Evolutionary conservation across 2,888 invertebrate genomes (phyloP).

Genomic region (Eurytoma californica): DNA sequence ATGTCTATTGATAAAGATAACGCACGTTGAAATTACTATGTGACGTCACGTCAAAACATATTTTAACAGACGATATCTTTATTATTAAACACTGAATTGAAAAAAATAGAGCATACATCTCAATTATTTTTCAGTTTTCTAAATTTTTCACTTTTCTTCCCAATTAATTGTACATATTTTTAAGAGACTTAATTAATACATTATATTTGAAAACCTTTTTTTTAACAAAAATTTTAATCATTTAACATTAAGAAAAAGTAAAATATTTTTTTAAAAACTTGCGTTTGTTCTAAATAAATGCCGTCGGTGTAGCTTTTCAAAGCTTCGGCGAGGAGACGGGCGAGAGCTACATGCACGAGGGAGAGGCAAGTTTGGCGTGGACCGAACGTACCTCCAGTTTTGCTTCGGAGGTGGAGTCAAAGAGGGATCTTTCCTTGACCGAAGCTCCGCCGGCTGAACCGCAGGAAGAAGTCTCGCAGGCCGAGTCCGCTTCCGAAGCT

Average conservation of each 20-base stretch:
- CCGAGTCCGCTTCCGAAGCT: not conserved
- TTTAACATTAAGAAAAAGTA: not conserved
- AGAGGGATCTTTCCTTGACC: not conserved
- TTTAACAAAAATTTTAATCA: not conserved
- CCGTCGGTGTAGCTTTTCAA: constrained; percentile 32
- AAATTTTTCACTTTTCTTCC: no score
- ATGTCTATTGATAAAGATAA: no score
- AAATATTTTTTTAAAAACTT: not conserved
- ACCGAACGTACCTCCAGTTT: constrained; percentile 2
- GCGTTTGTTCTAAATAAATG: not conserved
- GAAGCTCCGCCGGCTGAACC: not conserved
- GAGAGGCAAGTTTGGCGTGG: constrained; percentile 40
- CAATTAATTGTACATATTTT: no score
- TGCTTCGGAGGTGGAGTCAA: constrained; percentile 4
- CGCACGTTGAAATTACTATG: no score
- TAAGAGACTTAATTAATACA: no score
- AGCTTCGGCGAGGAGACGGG: constrained; percentile 53
- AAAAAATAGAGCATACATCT: no score
- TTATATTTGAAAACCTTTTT: not conserved
- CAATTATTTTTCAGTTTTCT: no score
- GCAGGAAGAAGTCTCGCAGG: constrained; percentile 9
- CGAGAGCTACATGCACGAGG: constrained; percentile 50
- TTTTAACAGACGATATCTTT: no score
- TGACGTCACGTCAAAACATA: no score
- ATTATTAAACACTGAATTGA: no score